phyloP scores from a whole-genome alignment of 2,888 invertebrate genomes.

The Prosopocoilus inquinatus region DNA sequence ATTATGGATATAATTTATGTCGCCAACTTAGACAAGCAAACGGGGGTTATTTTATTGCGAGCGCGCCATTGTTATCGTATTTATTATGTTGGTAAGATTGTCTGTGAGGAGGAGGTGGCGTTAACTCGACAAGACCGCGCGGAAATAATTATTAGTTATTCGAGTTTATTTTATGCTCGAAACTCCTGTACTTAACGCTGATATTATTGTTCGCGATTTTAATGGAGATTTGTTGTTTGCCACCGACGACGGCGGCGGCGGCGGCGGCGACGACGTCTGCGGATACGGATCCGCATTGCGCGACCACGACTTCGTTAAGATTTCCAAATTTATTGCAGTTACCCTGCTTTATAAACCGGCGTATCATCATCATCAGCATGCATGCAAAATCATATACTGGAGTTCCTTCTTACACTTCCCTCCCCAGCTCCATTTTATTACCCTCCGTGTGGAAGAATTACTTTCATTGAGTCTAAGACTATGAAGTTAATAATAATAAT shows the following conservation, averaged over 20 bases:
- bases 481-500: too few relatives aligned
- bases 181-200: constrained; percentile 15
- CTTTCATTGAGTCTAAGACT: too few relatives aligned
- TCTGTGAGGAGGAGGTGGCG: constrained; percentile 5
- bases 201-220: constrained; percentile 5
- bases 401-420: too few relatives aligned
- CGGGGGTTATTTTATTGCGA: constrained; percentile 14
- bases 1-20: constrained; percentile 29
- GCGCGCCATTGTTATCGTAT: constrained; percentile 13
- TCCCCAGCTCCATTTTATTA: too few relatives aligned
- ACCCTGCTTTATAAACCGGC: too few relatives aligned
- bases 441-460: too few relatives aligned
- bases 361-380: too few relatives aligned
- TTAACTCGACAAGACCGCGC: constrained; percentile 13
- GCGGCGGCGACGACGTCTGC: not conserved
- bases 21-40: constrained; percentile 27
- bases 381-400: too few relatives aligned
- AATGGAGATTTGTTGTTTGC: constrained; percentile 4
- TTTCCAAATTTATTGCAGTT: too few relatives aligned
- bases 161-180: constrained; percentile 24
- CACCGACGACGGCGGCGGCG: not conserved
- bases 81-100: constrained; percentile 13
- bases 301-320: too few relatives aligned
- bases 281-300: not conserved
- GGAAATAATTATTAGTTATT: constrained; percentile 35